These are phyloP conservation scores for Cololabis saira DNA, from an alignment of 2,113 vertebrate species.

Conservation along the genomic window DNA sequence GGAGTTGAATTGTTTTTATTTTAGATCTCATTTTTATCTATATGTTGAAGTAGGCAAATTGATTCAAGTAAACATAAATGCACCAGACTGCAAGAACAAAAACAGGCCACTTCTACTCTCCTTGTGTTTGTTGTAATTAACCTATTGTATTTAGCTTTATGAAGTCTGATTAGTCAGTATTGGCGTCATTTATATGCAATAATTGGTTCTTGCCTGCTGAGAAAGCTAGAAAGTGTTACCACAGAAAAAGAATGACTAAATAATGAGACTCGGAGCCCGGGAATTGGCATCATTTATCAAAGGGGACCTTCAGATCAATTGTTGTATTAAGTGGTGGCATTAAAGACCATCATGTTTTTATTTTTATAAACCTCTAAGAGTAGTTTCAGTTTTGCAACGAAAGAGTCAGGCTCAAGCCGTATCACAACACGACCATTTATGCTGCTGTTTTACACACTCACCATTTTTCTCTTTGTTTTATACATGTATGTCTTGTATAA, in stretches of 20 bases:
- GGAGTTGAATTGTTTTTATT: not conserved
- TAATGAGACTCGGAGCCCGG: constrained; percentile 29
- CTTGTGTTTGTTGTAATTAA: constrained; percentile 18
- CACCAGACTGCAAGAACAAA: constrained; percentile 13
- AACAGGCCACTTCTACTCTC: not conserved
- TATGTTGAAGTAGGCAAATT: not conserved
- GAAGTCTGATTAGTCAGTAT: constrained; percentile 45
- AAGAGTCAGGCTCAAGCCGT: too few relatives aligned
- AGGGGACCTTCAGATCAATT: constrained; percentile 27
- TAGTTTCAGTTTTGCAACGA: too few relatives aligned
- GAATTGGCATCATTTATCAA: constrained; percentile 51
- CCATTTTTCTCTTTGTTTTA: too few relatives aligned
- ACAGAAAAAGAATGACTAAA: constrained; percentile 17
- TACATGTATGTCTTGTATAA: too few relatives aligned
- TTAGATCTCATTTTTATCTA: not conserved
- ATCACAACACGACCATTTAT: too few relatives aligned
- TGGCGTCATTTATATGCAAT: constrained; percentile 70
- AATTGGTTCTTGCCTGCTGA: constrained; percentile 53
- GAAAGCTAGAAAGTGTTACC: constrained; percentile 22
- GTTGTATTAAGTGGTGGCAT: not conserved
- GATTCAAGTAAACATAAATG: not conserved
- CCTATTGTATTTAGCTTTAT: constrained; percentile 46
- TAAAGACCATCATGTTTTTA: too few relatives aligned
- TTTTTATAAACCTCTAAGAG: too few relatives aligned
- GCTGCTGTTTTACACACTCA: too few relatives aligned